Evolutionary conservation across 2,888 invertebrate genomes (phyloP).

Genomic region (Andrena chrysosceles): DNA sequence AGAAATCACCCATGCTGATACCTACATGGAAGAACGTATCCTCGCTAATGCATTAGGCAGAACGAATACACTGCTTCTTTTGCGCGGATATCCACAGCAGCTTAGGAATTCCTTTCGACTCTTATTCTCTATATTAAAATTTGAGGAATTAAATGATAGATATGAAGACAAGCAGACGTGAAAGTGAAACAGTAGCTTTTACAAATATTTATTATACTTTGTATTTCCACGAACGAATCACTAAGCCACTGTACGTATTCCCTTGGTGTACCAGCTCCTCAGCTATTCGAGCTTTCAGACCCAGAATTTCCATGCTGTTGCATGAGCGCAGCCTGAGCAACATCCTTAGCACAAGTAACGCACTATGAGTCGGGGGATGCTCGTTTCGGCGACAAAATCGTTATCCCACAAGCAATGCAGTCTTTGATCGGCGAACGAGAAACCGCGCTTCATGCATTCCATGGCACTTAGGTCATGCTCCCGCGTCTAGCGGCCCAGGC

Average conservation of each 20-base stretch:
- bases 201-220: too few relatives aligned
- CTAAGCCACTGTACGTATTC: slow-evolving; percentile 9
- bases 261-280: slow-evolving; percentile 17
- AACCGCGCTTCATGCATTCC: background rate
- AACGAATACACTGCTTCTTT: background rate
- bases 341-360: too few relatives aligned
- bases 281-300: slow-evolving; percentile 27
- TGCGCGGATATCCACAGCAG: background rate
- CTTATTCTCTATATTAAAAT: too few relatives aligned
- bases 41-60: slow-evolving; percentile 27
- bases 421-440: background rate
- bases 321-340: too few relatives aligned
- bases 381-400: slow-evolving; percentile 16
- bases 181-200: too few relatives aligned
- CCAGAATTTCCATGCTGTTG: slow-evolving; percentile 30
- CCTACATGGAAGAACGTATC: slow-evolving; percentile 32
- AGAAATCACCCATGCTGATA: background rate
- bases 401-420: slow-evolving; percentile 8
- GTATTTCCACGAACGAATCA: background rate
- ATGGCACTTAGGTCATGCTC: slow-evolving; percentile 36
- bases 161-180: too few relatives aligned
- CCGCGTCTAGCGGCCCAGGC: background rate
- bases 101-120: background rate
- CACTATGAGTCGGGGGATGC: too few relatives aligned
- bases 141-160: too few relatives aligned